Percentiles rank a stretch among this genome's conserved stretches.
phyloP scores from a whole-genome alignment of 2,113 vertebrate species.

The Salvator merianae region DNA sequence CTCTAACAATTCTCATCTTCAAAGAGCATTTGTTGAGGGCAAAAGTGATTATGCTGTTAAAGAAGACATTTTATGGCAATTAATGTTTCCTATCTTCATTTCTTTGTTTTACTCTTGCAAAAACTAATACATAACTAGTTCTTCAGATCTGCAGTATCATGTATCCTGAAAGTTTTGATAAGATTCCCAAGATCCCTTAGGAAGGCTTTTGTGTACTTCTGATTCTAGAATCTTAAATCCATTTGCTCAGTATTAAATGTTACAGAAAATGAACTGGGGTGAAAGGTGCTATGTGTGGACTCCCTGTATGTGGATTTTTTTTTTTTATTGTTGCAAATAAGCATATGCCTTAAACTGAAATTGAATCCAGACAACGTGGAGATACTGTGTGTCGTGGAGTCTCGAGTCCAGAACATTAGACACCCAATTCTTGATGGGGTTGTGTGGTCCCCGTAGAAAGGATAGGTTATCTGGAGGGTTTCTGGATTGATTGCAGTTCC shows the following conservation, averaged over 20 bases:
- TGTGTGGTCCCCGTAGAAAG: no score
- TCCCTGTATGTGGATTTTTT: no score
- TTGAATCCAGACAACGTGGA: no score
- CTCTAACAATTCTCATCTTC: not conserved
- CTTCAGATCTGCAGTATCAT: not conserved
- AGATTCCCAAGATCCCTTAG: conserved; percentile 21
- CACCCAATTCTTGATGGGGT: no score
- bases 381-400: no score
- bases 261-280: not conserved
- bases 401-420: no score
- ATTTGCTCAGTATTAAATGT: not conserved
- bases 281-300: not conserved
- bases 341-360: no score
- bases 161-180: not conserved
- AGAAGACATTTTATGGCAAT: conserved; percentile 22
- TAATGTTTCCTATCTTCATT: not conserved
- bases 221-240: conserved; percentile 23
- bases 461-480: no score
- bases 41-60: conserved; percentile 23
- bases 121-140: conserved; percentile 43
- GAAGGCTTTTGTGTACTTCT: conserved; percentile 20
- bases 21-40: conserved; percentile 4
- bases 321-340: no score
- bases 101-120: conserved; percentile 42
- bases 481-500: no score